Evolutionary conservation across 2,113 vertebrate genomes (phyloP), one percentile per base, ranked within the genome.

Genomic region (Ptilorrhoa leucosticta): DNA sequence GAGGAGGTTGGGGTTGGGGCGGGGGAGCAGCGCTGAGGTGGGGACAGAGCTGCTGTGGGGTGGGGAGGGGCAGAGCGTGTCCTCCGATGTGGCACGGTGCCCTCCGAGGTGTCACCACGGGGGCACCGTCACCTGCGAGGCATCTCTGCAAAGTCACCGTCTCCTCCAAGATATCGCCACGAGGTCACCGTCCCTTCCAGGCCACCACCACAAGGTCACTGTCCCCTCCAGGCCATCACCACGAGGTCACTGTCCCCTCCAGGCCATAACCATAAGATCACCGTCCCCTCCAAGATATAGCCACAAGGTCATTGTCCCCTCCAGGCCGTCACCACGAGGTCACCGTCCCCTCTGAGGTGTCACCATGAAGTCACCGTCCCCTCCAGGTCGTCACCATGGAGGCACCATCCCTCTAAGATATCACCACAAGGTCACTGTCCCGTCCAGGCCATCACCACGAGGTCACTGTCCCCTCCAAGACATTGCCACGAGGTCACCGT

Each of bases 1-100:
- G 17, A 2, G 0, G 5, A 48, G 7, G 23, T 15, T 6, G 40
- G 40, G 30, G 6, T 6, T 11, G 51, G 31, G 61, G 30, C 18
- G 0, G 1, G 22, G 37, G 50, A 23, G 5, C 6, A 16, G 68
- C 22, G 15, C 19, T 2, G 16, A 6, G 2, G 3, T 2, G 87
- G 50, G 54, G 53, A 37, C 58, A 2, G 22, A 68, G 66, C 1
- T 2, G 8, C n/a, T 6, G 4, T 0, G 2, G 4, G 24, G 60
- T n/a, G n/a, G n/a, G n/a, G n/a, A n/a, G n/a, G n/a, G n/a, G 2
- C 35, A 8, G 9, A 8, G 9, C 1, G 79, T 5, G 15, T 2
- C 37, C 37, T 20, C 37, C 2, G 47, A 2, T 5, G 48, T 39
- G 69, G 7, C 40, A 11, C 23, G 5, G 44, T 31, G 20, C 8